These are phyloP conservation scores for Trinorchestia longiramus DNA, from an alignment of 1,140 invertebrate genomes.

Conservation along the genomic window DNA sequence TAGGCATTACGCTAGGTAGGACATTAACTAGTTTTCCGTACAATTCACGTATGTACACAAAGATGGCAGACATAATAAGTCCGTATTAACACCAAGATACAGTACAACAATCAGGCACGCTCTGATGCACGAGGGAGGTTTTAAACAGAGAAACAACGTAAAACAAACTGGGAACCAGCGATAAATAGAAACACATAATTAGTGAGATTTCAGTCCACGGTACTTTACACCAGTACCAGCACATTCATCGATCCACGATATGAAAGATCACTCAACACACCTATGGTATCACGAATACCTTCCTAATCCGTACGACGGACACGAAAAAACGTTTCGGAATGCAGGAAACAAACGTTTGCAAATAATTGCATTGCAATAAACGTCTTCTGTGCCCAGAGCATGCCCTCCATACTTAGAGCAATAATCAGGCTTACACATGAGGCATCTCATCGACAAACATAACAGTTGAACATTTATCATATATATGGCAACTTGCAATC, in stretches of 20 bases:
- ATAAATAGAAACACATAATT: background rate
- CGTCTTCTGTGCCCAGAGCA: background rate
- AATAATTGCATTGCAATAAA: conserved; percentile 30
- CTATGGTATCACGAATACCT: background rate
- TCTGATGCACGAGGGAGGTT: too few relatives aligned
- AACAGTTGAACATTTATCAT: background rate
- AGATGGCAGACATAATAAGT: too few relatives aligned
- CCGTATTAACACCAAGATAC: too few relatives aligned
- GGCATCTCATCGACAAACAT: background rate
- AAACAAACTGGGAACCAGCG: background rate
- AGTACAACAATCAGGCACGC: too few relatives aligned
- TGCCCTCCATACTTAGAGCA: background rate
- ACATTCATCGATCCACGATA: too few relatives aligned
- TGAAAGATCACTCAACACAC: background rate
- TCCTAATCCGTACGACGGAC: background rate
- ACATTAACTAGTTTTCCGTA: too few relatives aligned
- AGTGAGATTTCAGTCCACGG: background rate
- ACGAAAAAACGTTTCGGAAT: conserved; percentile 16
- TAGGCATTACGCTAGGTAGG: too few relatives aligned
- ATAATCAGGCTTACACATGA: background rate
- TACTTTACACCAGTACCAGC: background rate
- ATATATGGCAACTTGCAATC: background rate
- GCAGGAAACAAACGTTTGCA: conserved; percentile 2
- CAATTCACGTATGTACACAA: too few relatives aligned
- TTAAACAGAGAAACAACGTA: background rate